Evolutionary conservation across 2,113 vertebrate genomes (phyloP).

Genomic region (Urocitellus parryii): DNA sequence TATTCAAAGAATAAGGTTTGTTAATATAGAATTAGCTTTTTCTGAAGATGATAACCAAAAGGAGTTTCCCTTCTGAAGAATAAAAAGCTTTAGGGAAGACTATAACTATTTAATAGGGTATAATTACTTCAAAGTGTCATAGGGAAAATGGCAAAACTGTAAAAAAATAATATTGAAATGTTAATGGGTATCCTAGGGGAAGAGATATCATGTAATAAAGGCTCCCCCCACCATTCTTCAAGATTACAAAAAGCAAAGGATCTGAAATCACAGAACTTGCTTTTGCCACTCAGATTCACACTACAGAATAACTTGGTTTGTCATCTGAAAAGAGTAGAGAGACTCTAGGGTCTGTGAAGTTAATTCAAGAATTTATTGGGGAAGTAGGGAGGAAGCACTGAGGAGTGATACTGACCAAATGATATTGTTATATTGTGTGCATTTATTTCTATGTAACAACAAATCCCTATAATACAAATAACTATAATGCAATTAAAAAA

Average conservation of each 20-base stretch:
- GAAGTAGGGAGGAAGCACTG: too few species aligned
- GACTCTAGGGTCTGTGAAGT: background rate
- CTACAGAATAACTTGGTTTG: background rate
- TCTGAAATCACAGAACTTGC: background rate
- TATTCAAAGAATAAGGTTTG: background rate
- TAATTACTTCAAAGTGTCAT: slow-evolving; percentile 16
- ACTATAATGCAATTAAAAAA: too few species aligned
- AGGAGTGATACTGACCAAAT: too few species aligned
- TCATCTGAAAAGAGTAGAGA: background rate
- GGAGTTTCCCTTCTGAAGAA: slow-evolving; percentile 25
- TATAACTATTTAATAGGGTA: background rate
- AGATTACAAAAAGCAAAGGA: slow-evolving; percentile 27
- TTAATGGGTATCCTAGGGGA: background rate
- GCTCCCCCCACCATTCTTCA: background rate
- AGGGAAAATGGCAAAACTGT: background rate
- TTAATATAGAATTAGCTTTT: slow-evolving; percentile 6
- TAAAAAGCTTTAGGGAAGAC: slow-evolving; percentile 34
- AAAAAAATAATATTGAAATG: slow-evolving; percentile 7
- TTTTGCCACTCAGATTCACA: background rate
- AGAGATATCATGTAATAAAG: background rate
- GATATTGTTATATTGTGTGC: too few species aligned
- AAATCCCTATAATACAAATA: too few species aligned
- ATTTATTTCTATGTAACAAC: too few species aligned
- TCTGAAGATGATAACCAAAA: slow-evolving; percentile 48
- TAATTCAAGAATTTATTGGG: background rate